Evolutionary conservation across 1,140 invertebrate genomes (phyloP), one percentile per base, ranked within the genome.

Genomic region (Archivesica marissinica): DNA sequence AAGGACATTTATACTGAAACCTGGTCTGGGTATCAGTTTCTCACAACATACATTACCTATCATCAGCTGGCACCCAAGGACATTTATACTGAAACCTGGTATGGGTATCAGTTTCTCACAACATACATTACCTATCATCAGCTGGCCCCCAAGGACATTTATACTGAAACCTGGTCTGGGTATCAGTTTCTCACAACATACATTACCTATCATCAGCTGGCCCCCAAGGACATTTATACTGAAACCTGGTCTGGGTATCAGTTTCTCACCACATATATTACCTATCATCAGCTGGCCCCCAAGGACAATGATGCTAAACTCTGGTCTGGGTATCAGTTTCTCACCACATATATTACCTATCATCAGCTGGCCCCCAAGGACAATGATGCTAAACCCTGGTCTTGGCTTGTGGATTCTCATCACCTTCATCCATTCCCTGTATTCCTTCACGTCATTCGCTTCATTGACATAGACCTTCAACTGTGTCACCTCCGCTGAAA

Each of bases 401-500:
- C 97, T 97, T 96, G 97, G 93, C 96, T 95, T 96, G 96, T 81
- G 94, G 94, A 91, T 93, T 80, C 95, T 94, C 89, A 98, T 95
- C 90, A 95, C 92, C 35, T 96, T 95, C 79, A 97, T 95, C 75
- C 96, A 94, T 77, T 96, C 94, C 30, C 97, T 92, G 90, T 96
- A 97, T 9, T 95, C 91, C 0, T 95, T 95, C 90, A 97, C 96
- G 78, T 97, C 95, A 92, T 99, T 99, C 9, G 96, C 97, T 90
- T 98, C 97, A 50, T 95, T 95, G 0, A 99, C 97, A 93, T 99
- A 99, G 47, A 96, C 94, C 0, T 97, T 97, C 81, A 99, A 97
- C 79, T 95, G 95, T 83, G 97, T 97, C 1, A 98, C 91, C 91
- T 99, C 98, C 15, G 66, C 79, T 82, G 52, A 54, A 59, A 74